These are phyloP conservation scores for Tillus elongatus DNA, from an alignment of 2,888 invertebrate genomes.

Conservation along the genomic window DNA sequence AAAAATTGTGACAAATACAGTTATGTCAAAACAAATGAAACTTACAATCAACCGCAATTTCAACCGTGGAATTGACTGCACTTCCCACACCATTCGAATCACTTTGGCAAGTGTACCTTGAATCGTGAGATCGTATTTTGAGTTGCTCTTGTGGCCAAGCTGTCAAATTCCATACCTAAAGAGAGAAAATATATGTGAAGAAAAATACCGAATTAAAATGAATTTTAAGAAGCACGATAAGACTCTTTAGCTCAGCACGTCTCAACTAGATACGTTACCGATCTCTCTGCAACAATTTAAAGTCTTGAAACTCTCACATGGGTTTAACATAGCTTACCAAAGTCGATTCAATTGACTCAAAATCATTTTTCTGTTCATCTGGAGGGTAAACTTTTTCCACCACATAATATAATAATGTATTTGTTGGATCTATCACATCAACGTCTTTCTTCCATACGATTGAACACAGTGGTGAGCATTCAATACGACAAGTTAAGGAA, in stretches of 20 bases:
- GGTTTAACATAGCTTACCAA: no score
- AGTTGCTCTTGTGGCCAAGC: conserved; percentile 72
- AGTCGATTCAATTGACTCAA: conserved; percentile 81
- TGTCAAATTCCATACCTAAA: conserved; percentile 73
- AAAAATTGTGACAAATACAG: no score
- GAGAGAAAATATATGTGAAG: conserved; percentile 4
- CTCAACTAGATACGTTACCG: no score
- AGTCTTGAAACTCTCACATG: no score
- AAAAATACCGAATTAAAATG: no score
- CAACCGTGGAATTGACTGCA: conserved; percentile 73
- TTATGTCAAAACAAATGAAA: no score
- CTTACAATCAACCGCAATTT: conserved; percentile 86
- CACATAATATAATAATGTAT: conserved; percentile 57
- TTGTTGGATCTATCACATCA: conserved; percentile 51
- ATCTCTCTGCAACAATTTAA: no score
- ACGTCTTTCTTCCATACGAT: conserved; percentile 80
- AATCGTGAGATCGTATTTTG: conserved; percentile 67
- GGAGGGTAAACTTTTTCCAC: conserved; percentile 59
- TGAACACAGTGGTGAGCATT: conserved; percentile 78
- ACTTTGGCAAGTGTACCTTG: conserved; percentile 77
- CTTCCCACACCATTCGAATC: conserved; percentile 67
- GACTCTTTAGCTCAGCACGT: no score
- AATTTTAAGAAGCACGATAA: no score
- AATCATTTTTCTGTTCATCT: conserved; percentile 73
- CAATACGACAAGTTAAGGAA: conserved; percentile 74